Base-by-base conservation (phyloP, 1,140 invertebrate genomes). In the Copidosoma floridanum region DNA sequence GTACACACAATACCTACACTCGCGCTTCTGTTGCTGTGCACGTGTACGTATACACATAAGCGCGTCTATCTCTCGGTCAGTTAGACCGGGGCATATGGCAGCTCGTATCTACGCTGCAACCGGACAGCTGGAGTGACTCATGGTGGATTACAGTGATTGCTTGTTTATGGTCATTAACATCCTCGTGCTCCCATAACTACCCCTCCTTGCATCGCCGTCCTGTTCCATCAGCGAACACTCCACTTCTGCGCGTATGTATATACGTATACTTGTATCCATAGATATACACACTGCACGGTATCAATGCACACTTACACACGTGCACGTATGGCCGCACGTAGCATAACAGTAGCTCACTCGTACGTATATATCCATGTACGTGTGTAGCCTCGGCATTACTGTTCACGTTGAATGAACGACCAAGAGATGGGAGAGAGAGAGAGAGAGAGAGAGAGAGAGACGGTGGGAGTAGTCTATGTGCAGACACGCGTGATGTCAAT, bases 141-240 rank as follows among this genome's bases (percentile, higher is more conserved):
- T 75, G 68, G 70, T 67, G 72, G 74, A 75, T 76, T 76, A 76
- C 71, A 70, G 68, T 74, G 73, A 73, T 75, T 76, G 72, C 73
- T 75, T 76, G 74, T 76, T 76, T 76, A 76, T 76, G 74, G 73
- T 76, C 73, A 76, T 76, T 76, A 76, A 76, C 73, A 76, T 76
- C 71, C 71, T 76, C 71, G 69, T 70, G 69, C 67, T 71, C 67
- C 70, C 71, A 75, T 76, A 75, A 75, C 73, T 70, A 70, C 70
- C 65, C 65, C 65, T 63, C 71, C 65, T 66, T 64, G 65, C 66
- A 68, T 71, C 70, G 29, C 71, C 66, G 61, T 74, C 67, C 71
- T 65, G 61, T 74, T 66, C 69, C 69, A 73, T 74, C 73, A 68
- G 64, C 63, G 56, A n/a, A n/a, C n/a, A n/a, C n/a, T n/a, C n/a